Percentiles rank a stretch among this genome's conserved stretches.
phyloP scores from a whole-genome alignment of 2,888 invertebrate genomes.

The Ornithoptera alexandrae region DNA sequence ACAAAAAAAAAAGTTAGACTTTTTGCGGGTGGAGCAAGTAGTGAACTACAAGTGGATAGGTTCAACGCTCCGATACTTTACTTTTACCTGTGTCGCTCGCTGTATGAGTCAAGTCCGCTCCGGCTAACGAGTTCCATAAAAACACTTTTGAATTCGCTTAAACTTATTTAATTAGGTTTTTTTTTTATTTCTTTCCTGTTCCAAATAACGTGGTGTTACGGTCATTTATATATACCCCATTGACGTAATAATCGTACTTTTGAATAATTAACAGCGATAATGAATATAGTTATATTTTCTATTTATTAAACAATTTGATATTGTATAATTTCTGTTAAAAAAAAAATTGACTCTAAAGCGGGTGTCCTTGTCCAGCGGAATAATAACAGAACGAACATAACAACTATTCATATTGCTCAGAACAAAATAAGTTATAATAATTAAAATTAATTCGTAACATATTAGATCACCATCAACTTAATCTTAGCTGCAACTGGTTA shows the following conservation, averaged over 20 bases:
- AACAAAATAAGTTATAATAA: background rate
- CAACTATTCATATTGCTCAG: background rate
- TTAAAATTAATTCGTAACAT: background rate
- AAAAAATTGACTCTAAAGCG: slow-evolving; percentile 14
- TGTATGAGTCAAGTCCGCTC: slow-evolving; percentile 18
- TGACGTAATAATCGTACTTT: background rate
- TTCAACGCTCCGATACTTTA: slow-evolving; percentile 25
- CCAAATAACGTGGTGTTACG: background rate
- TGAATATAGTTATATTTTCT: background rate
- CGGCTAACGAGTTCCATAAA: slow-evolving; percentile 19
- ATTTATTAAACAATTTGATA: slow-evolving; percentile 13
- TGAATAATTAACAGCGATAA: background rate
- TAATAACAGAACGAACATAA: background rate
- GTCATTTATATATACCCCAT: background rate
- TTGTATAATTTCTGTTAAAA: slow-evolving; percentile 6
- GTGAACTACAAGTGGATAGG: slow-evolving; percentile 24
- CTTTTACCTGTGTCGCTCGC: slow-evolving; percentile 29
- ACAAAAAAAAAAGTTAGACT: no score
- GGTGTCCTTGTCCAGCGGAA: slow-evolving; percentile 16
- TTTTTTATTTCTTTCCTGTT: background rate
- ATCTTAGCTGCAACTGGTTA: no score
- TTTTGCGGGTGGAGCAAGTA: background rate
- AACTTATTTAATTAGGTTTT: slow-evolving; percentile 14
- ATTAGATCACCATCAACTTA: no score
- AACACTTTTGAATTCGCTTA: slow-evolving; percentile 15